Base-by-base conservation (phyloP, 2,888 invertebrate genomes). In the Scelioninae gen. 2 region DNA sequence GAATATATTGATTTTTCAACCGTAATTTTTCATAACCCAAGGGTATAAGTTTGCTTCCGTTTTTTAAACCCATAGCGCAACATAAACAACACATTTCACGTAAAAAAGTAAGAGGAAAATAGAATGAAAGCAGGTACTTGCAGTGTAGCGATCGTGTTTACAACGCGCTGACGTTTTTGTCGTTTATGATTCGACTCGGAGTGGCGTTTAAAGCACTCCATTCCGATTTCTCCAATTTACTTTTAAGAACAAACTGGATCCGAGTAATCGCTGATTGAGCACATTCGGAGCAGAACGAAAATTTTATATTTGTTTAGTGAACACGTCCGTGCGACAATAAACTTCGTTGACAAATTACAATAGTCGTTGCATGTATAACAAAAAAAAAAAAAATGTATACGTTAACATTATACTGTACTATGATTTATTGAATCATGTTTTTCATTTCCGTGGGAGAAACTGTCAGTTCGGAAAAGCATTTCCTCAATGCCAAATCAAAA, bases 221-320 rank as follows among this genome's bases (percentile, higher is more conserved):
- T 55, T n/a, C 50, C 53, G 72, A 73, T 67, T 73, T 73, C 72
- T 67, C 72, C 67, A 55, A 73, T 73, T 67, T 35, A 67, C 61
- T 73, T 67, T 60, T 60, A 55, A 73, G 48, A 57, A 67, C 43
- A 65, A 61, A 67, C 67, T 65, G 48, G 72, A 53, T 71, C 33
- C 19, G 48, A 46, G 37, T 15, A 60, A 60, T 72, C 52, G 45
- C 15, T 15, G 33, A 53, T 46, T 55, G 60, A 39, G 55, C 35
- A 57, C 41, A 73, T 63, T 57, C 50, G 60, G 52, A 61, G 61
- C 69, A 71, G 52, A 71, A 71, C 46, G 63, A 57, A 70, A 63
- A 50, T 57, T 18, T 9, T 70, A 13, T 60, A 9, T 19, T 16
- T 25, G 10, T 19, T 19, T 41, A n/a, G 15, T 25, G 43, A 7